Base-by-base conservation (phyloP, 2,113 vertebrate species). In the Danionella cerebrum region DNA sequence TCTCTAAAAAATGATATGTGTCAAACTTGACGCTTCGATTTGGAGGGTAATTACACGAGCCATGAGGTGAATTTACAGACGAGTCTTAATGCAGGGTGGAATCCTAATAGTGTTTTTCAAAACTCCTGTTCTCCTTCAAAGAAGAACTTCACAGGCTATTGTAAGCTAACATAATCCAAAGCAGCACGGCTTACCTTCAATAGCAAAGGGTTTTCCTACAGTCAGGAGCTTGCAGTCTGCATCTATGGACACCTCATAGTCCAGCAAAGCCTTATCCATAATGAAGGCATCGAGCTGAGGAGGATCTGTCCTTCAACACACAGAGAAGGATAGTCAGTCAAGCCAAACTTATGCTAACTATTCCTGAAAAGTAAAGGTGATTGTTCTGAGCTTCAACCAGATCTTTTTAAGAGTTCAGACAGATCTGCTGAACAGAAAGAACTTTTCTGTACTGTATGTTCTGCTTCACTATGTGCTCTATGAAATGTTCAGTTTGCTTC, bases 251-350 rank as follows among this genome's bases (percentile, higher is more conserved):
- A 97, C 95, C 85, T 98, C 93, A 51, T 94, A 98, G 83, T 98
- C 95, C 84, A 98, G 74, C 65, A 98, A 92, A 19, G 95, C 94
- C 89, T 98, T 98, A 84, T 98, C 95, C 95, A 98, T 98, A 82
- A 98, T 97, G 85, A 98, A 97, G 62, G 95, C 94, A 58, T 98
- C 95, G 1, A 98, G 87, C 78, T 87, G 85, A 78, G 94, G 91
- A 75, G 94, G 94, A 88, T 96, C 92, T 84, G 85, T 87, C 87
- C 87, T 89, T 86, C 77, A 84, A 67, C 81, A 75, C 64, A 82
- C 72, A 78, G 44, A 42, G 59, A 36, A 75, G 4, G 63, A 18
- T 29, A 45, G 38, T 71, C 58, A 76, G 50, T 50, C 55, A 22
- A 59, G 38, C 10, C 55, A 59, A 42, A 31, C 14, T 0, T 60